Evolutionary conservation across 1,140 invertebrate species (phyloP).

Genomic region (Zaprionus vittiger): DNA sequence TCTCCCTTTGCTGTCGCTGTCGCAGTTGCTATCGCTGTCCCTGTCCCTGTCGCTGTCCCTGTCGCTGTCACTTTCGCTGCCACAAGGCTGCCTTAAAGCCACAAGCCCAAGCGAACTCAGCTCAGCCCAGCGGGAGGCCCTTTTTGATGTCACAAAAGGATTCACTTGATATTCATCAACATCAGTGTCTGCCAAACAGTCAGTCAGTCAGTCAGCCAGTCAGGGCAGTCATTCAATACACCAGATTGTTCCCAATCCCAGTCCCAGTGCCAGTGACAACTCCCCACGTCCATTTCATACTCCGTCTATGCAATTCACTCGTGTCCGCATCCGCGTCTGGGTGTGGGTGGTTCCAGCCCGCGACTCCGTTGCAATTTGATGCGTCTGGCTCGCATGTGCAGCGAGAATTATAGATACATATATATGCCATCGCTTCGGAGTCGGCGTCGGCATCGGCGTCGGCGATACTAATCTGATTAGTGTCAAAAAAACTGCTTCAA

Average conservation of each 20-base stretch:
- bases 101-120: constrained; percentile 25
- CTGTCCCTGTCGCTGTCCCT: constrained; percentile 34
- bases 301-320: constrained; percentile 15
- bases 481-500: constrained; percentile 73
- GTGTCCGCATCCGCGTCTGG: not conserved
- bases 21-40: not conserved
- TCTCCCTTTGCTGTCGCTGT: constrained; percentile 25
- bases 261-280: constrained; percentile 31
- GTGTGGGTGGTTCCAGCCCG: constrained; percentile 7
- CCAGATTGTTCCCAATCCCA: constrained; percentile 35
- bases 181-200: constrained; percentile 83
- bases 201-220: constrained; percentile 48
- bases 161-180: constrained; percentile 84
- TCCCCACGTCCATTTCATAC: constrained; percentile 62
- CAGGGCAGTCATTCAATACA: constrained; percentile 68
- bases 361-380: constrained; percentile 76
- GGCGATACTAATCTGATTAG: constrained; percentile 84
- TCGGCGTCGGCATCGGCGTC: constrained; percentile 35
- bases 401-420: constrained; percentile 51
- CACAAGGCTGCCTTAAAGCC: constrained; percentile 53
- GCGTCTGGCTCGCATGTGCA: constrained; percentile 60
- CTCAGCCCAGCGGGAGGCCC: constrained; percentile 71
- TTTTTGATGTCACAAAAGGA: constrained; percentile 84
- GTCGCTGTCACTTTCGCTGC: constrained; percentile 62
- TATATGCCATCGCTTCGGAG: constrained; percentile 65